These are phyloP conservation scores for Saguinus imperator DNA, from an alignment of 2,113 vertebrate genomes.

Conservation along the genomic window DNA sequence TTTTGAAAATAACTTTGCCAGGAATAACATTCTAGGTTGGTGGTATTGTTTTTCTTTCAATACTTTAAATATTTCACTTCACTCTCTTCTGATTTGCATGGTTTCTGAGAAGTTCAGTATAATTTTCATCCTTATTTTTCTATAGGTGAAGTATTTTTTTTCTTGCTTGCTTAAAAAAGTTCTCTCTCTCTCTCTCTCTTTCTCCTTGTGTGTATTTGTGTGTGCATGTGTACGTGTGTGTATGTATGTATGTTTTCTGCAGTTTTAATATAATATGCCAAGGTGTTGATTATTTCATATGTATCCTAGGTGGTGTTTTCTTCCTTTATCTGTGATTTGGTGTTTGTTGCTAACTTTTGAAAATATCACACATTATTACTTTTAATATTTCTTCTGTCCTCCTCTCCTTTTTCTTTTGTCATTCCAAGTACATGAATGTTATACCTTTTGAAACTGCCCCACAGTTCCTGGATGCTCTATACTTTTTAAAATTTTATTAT, in stretches of 20 bases:
- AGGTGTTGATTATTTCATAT: not conserved
- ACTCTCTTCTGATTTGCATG: not conserved
- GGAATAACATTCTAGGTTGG: not conserved
- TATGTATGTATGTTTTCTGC: not conserved
- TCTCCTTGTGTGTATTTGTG: no score
- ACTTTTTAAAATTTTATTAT: not conserved
- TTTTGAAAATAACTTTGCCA: not conserved
- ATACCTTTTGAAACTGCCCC: not conserved
- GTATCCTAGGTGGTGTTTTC: not conserved
- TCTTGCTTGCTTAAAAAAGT: no score
- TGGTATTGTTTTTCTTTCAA: not conserved
- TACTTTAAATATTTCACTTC: not conserved
- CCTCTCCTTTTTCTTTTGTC: not conserved
- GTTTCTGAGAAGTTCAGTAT: not conserved
- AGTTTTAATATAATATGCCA: not conserved
- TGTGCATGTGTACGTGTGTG: no score
- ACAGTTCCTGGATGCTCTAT: not conserved
- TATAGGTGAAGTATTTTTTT: not conserved
- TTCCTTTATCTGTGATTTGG: not conserved
- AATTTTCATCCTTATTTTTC: not conserved
- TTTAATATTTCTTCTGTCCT: no score
- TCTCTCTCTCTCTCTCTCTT: not conserved
- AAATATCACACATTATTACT: not conserved
- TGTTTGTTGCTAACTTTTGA: not conserved
- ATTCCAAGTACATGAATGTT: not conserved